Base-by-base conservation (phyloP, 2,888 invertebrate species). In the Synergus gifuensis region DNA sequence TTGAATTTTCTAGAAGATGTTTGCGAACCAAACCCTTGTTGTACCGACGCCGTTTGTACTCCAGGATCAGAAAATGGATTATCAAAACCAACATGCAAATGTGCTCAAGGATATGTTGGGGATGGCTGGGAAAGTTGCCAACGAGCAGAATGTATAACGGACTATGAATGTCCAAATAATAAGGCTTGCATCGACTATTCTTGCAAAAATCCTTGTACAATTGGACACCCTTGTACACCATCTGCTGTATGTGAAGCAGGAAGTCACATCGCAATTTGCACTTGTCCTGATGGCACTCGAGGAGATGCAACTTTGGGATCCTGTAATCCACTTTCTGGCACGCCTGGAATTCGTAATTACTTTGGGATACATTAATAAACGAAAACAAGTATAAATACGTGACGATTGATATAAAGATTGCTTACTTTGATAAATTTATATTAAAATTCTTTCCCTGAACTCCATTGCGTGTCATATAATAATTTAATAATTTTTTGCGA, bases 1-100 rank as follows among this genome's bases (percentile, higher is more conserved):
- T 18, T 60, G 0, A 5, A 49, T 36, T 28, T 44, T 88, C 4
- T 87, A 96, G 97, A 94, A 89, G 97, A 98, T 89, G 94, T 97
- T 4, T 97, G 97, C 90, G 94, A 95, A 84, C 97, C 97, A 0
- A 97, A 97, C 93, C 97, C 97, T n/a, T 98, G 97, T 86, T 98
- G 97, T 62, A 93, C 93, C 16, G 95, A 96, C 88, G 96, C 96
- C 2, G 94, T 95, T 82, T 98, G 98, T 88, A 95, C 95, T 22
- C 97, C 97, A 0, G 98, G 97, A 4, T 95, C 96, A 89, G 97
- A 98, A 91, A 95, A 95, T 8, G 96, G 96, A 66, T 95, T 95
- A 78, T 97, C 97, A 88, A 94, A 97, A 7, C 97, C 97, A 8
- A 97, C 98, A 66, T 98, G 97, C 90, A 97, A 96, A 12, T 97